phyloP scores from a whole-genome alignment of 2,113 vertebrate species.

The Sebastes schlegelii region DNA sequence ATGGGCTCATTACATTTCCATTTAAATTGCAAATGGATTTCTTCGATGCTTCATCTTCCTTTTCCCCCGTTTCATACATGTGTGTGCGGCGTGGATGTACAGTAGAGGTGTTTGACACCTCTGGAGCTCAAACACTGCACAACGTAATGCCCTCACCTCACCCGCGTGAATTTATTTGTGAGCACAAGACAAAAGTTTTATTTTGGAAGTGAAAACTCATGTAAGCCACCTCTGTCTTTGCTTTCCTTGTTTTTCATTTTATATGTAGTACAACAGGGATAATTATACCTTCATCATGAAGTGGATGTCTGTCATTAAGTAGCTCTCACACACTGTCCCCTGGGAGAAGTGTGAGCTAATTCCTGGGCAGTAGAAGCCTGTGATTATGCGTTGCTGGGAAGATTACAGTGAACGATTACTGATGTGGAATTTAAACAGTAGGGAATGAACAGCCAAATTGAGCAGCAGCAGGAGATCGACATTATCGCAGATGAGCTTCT shows the following conservation, averaged over 20 bases:
- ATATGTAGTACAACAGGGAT: constrained; percentile 48
- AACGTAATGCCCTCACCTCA: background rate
- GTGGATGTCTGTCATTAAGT: constrained; percentile 67
- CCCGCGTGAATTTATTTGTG: constrained; percentile 14
- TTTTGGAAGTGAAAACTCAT: background rate
- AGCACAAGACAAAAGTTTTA: constrained; percentile 6
- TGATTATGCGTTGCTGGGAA: constrained; percentile 73
- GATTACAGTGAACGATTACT: constrained; percentile 79
- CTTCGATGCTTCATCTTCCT: constrained; percentile 65
- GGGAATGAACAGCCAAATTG: constrained; percentile 44
- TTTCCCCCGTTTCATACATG: constrained; percentile 33
- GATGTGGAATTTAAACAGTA: constrained; percentile 67
- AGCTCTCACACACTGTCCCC: constrained; percentile 37
- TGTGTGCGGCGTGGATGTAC: constrained; percentile 37
- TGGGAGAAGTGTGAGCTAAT: constrained; percentile 72
- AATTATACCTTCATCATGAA: constrained; percentile 68
- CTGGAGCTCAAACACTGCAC: constrained; percentile 10
- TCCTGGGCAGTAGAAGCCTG: constrained; percentile 65
- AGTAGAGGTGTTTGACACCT: constrained; percentile 39
- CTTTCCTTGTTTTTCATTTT: background rate
- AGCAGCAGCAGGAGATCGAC: constrained; percentile 62
- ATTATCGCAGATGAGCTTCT: constrained; percentile 34
- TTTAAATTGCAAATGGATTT: constrained; percentile 88
- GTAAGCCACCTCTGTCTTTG: background rate
- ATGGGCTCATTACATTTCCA: constrained; percentile 86